A percentile compares a stretch with the other conserved stretches of the same genome.
phyloP scores from a whole-genome alignment of 2,797 vertebrate genomes.

The Bucorvus abyssinicus region DNA sequence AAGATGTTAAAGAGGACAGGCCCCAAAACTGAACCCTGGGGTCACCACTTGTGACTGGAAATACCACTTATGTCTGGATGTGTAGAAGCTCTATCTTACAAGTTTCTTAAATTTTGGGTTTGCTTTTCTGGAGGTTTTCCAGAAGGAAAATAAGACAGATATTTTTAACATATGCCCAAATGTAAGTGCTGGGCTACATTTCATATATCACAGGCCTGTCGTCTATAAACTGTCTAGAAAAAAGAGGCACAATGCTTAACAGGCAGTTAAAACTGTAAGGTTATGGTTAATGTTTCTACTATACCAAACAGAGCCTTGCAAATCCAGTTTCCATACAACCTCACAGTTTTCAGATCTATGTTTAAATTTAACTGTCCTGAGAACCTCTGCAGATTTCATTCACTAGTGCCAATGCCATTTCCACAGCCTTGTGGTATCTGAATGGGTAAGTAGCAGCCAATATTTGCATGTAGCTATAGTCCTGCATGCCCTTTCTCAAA shows the following conservation, averaged over 20 bases:
- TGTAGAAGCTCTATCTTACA: neutral
- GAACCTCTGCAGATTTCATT: neutral
- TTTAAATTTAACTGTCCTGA: neutral
- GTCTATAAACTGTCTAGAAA: neutral
- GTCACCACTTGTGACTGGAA: too few relatives aligned
- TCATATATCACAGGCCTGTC: neutral
- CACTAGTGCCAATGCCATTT: neutral
- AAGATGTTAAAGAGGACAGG: too few relatives aligned
- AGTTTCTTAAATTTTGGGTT: neutral
- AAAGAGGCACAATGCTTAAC: neutral
- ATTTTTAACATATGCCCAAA: neutral
- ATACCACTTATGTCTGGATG: too few relatives aligned
- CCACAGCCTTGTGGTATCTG: neutral
- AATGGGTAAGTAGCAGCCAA: neutral
- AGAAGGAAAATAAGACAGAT: neutral
- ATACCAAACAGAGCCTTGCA: neutral
- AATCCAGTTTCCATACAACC: neutral
- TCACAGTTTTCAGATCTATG: neutral
- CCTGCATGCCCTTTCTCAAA: neutral
- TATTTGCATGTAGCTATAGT: neutral
- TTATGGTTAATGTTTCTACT: neutral
- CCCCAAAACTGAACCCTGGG: too few relatives aligned
- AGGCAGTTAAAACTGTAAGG: neutral
- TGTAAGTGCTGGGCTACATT: neutral
- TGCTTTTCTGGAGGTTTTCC: neutral